Evolutionary conservation across 2,797 vertebrate species (phyloP), one percentile per base, ranked within the genome.

Genomic region (Rhyacichthys aspro): DNA sequence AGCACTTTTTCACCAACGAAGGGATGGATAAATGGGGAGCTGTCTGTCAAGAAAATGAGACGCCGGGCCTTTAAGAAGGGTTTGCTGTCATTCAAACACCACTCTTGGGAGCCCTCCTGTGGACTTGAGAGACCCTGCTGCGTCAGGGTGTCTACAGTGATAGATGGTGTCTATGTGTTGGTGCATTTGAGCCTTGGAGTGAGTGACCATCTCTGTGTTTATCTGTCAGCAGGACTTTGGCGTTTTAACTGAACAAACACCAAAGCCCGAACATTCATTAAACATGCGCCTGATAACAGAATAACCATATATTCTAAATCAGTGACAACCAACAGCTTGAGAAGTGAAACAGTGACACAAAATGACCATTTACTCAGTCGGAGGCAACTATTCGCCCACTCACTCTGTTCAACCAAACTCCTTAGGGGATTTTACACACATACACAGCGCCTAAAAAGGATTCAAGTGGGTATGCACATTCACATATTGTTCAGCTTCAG

Each of bases 41-140:
- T 89, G 86, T 86, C 88, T 47, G 65, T 89, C 87, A 90, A 74
- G 69, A 63, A 83, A 89, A 84, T 75, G 76, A 83, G 84, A 85
- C 72, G 19, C 69, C 70, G 36, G 65, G 83, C 79, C 79, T 84
- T 85, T 83, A 89, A 89, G 81, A 82, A 52, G 83, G 81, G 71
- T 83, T 55, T 64, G 86, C 86, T 85, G 90, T 86, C 88, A 82
- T 53, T 90, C 87, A 86, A 78, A 71, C 64, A 70, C 78, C 77
- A 81, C 74, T 81, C 72, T 44, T 33, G 42, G 78, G 76, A 77
- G 44, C 38, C 58, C 77, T 87, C 76, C 76, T 63, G n/a, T 4
- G 33, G 81, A 79, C 82, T 56, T 39, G 57, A 47, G 83, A 78
- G 70, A 79, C 84, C 82, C 79, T 74, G 84, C 88, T 85, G 86